These are phyloP conservation scores for Drosophila mulleri DNA, from an alignment of 2,888 invertebrate genomes.

Conservation along the genomic window DNA sequence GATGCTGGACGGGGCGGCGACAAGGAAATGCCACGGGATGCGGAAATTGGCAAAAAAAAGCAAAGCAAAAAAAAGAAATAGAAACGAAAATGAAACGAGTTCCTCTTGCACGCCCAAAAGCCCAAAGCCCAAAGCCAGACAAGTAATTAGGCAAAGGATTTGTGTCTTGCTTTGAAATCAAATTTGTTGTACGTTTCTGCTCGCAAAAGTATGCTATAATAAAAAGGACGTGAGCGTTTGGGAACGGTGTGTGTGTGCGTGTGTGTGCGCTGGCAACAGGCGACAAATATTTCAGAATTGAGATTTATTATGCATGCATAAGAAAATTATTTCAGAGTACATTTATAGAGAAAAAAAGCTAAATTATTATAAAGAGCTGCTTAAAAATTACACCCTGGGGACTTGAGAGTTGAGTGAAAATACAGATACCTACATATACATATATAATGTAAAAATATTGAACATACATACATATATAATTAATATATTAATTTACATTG, in stretches of 20 bases:
- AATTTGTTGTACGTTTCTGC: conserved; percentile 37
- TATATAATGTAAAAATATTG: too few species aligned
- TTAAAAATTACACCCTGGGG: neutral
- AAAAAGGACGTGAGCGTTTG: conserved; percentile 60
- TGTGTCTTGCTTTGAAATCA: conserved; percentile 62
- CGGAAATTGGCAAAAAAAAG: conserved; percentile 57
- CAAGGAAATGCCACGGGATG: conserved; percentile 21
- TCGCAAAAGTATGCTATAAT: conserved; percentile 58
- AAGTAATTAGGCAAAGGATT: conserved; percentile 78
- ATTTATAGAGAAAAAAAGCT: neutral
- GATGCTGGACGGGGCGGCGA: conserved; percentile 15
- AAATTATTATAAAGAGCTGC: neutral
- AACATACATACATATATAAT: too few species aligned
- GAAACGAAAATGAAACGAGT: conserved; percentile 41
- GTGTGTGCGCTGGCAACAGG: conserved; percentile 25
- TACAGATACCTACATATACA: too few species aligned
- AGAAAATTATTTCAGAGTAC: neutral
- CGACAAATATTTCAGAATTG: conserved; percentile 43
- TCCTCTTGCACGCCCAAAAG: conserved; percentile 24
- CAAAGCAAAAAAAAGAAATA: neutral
- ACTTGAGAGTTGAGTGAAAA: neutral
- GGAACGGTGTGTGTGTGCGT: conserved; percentile 31
- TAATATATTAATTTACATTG: too few species aligned
- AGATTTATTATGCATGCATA: conserved; percentile 1
- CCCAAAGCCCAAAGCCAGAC: conserved; percentile 67